A percentile compares a stretch with the other conserved stretches of the same genome.
phyloP scores from a whole-genome alignment of 2,797 vertebrate genomes.

The Acanthurus leucopareius region DNA sequence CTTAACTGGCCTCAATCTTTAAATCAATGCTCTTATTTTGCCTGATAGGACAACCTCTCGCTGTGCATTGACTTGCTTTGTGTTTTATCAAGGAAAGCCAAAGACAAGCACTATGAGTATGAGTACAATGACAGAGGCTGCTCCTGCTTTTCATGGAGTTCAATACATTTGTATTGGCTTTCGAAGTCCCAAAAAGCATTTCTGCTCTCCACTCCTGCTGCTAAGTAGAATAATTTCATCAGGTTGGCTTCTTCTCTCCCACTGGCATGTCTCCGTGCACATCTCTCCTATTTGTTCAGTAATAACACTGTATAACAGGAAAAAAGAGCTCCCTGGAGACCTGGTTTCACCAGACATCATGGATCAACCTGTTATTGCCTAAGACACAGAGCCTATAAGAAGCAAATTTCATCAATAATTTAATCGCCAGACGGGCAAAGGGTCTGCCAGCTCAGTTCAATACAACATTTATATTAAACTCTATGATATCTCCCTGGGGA shows the following conservation, averaged over 20 bases:
- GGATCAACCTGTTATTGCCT: slow-evolving; percentile 34
- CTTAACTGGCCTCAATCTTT: slow-evolving; percentile 38
- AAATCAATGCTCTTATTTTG: slow-evolving; percentile 64
- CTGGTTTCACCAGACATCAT: slow-evolving; percentile 22
- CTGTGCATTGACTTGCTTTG: slow-evolving; percentile 54
- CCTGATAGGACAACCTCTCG: slow-evolving; percentile 31
- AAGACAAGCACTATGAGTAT: slow-evolving; percentile 13
- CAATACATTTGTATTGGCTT: slow-evolving; percentile 31
- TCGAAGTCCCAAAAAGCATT: slow-evolving; percentile 20
- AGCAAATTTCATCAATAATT: slow-evolving; percentile 55
- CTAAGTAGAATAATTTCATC: slow-evolving; percentile 37
- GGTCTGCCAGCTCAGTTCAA: slow-evolving; percentile 34
- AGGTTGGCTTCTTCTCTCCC: slow-evolving; percentile 4
- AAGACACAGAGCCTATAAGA: slow-evolving; percentile 10
- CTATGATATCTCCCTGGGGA: neutral
- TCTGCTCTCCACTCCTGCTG: slow-evolving; percentile 18
- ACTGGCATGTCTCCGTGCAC: neutral
- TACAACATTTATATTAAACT: slow-evolving; percentile 39
- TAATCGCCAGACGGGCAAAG: slow-evolving; percentile 26
- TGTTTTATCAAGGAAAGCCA: slow-evolving; percentile 35
- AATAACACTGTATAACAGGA: slow-evolving; percentile 23
- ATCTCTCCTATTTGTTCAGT: slow-evolving; percentile 21
- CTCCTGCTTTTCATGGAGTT: slow-evolving; percentile 1
- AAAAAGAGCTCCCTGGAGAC: slow-evolving; percentile 21
- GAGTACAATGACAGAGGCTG: slow-evolving; percentile 12